Percentiles rank a stretch among this genome's conserved stretches.
These are phyloP conservation scores for Channa striata DNA, from an alignment of 2,797 vertebrate genomes.

Conservation along the genomic window DNA sequence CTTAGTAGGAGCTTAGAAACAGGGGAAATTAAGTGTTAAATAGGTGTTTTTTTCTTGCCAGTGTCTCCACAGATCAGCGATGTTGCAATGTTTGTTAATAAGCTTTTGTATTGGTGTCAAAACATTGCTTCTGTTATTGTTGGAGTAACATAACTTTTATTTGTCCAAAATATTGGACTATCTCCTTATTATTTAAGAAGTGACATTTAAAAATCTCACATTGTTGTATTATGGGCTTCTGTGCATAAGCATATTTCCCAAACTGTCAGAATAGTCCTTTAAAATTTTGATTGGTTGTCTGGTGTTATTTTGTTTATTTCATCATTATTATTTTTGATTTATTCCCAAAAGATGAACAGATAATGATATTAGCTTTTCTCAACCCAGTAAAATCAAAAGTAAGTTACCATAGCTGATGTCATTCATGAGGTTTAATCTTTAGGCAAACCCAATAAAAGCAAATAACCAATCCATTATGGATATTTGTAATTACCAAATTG, in stretches of 20 bases:
- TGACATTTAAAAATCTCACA: too few species aligned
- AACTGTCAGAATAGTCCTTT: background rate
- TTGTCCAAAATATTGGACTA: too few species aligned
- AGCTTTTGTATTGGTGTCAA: too few species aligned
- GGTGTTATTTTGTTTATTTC: background rate
- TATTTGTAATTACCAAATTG: conserved; percentile 20
- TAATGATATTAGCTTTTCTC: conserved; percentile 20
- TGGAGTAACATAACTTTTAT: too few species aligned
- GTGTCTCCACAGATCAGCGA: too few species aligned
- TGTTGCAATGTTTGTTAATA: too few species aligned
- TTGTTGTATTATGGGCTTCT: background rate
- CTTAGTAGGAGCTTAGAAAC: too few species aligned
- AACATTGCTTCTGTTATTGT: too few species aligned
- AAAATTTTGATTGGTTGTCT: background rate
- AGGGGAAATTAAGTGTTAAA: too few species aligned
- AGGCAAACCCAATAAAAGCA: conserved; percentile 1
- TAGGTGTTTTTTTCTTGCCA: too few species aligned
- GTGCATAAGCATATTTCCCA: background rate
- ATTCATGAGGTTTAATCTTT: conserved; percentile 1
- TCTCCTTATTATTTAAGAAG: background rate
- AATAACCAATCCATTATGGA: conserved; percentile 16
- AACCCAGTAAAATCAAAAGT: conserved; percentile 33
- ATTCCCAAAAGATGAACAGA: conserved; percentile 13
- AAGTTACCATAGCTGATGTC: conserved; percentile 14
- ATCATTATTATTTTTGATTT: background rate